Evolutionary conservation across 2,888 invertebrate genomes (phyloP).

Genomic region (Marasmarcha lunaedactyla): DNA sequence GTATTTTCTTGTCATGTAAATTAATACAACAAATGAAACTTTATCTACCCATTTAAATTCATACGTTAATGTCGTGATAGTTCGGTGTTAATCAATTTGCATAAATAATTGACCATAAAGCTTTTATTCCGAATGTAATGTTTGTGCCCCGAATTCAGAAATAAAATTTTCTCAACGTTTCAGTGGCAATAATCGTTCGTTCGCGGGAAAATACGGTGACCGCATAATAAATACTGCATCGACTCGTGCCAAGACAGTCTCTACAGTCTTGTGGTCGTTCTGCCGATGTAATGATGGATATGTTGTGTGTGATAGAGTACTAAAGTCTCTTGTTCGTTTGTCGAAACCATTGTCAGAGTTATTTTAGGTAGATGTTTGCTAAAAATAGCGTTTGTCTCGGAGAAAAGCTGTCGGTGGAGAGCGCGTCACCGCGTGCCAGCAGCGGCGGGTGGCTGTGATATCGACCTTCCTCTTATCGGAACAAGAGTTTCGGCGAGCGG

Average conservation of each 20-base stretch:
- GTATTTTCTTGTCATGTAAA: too few relatives aligned
- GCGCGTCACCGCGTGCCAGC: constrained; percentile 12
- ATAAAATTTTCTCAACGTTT: not conserved
- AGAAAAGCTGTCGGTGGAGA: constrained; percentile 34
- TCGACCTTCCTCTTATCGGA: constrained; percentile 56
- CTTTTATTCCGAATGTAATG: not conserved
- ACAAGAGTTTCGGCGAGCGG: constrained; percentile 43
- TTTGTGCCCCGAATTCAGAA: not conserved
- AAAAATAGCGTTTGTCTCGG: constrained; percentile 52
- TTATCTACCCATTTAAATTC: too few relatives aligned
- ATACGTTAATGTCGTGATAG: too few relatives aligned
- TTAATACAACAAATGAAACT: too few relatives aligned
- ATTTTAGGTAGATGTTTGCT: constrained; percentile 34
- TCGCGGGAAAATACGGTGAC: not conserved
- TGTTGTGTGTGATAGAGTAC: not conserved
- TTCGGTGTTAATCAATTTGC: too few relatives aligned
- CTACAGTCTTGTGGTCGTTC: not conserved
- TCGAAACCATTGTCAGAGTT: constrained; percentile 45
- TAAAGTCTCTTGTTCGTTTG: constrained; percentile 26
- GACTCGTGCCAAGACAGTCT: not conserved
- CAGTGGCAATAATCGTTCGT: not conserved
- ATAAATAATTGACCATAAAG: too few relatives aligned
- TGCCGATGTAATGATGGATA: too few relatives aligned
- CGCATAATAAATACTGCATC: not conserved
- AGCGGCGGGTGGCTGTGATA: constrained; percentile 30